Evolutionary conservation across 2,113 vertebrate genomes (phyloP), one percentile per base, ranked within the genome.

Genomic region (Marmota monax): DNA sequence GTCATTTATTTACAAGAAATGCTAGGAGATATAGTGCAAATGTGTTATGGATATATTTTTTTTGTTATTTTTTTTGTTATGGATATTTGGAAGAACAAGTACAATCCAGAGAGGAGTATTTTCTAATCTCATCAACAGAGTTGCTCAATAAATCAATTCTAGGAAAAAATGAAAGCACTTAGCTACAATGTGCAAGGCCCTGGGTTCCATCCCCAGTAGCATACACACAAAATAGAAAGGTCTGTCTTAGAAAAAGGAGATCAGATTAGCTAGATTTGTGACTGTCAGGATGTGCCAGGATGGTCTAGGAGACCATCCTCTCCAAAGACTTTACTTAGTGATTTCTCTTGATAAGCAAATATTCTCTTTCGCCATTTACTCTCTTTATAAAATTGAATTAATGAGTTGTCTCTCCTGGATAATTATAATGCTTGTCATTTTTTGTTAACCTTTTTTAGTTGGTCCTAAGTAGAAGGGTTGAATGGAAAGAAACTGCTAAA

Each of bases 301-400:
- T 45, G 45, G 45, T 45, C 45, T 45, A 45, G 45, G 45, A 45
- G 45, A 45, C 45, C 45, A 45, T 45, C 58, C 73, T 80, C 12
- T 27, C 13, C n/a, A 58, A 56, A 86, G 65, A 56, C 39, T 77
- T 61, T 39, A 22, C 51, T 88, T 58, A 20, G 13, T 61, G 51
- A 22, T 69, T 53, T 61, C 27, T 72, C 63, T 84, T 72, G 20
- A 22, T 42, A 89, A 78, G 45, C 5, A 39, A 32, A 53, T 39
- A n/a, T 70, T 63, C 22, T 84, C 70, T 84, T 74, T 53, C 70
- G 72, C 63, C 72, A 85, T 79, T 73, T 72, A 78, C 34, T 96
- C 37, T 84, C 14, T n/a, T 84, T 63, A 23, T 78, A 78, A 72
- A 72, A 79, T 45, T 45, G 45, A 45, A 45, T 45, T 45, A 45